phyloP scores from a whole-genome alignment of 2,113 vertebrate species.

The Lepisosteus osseus region DNA sequence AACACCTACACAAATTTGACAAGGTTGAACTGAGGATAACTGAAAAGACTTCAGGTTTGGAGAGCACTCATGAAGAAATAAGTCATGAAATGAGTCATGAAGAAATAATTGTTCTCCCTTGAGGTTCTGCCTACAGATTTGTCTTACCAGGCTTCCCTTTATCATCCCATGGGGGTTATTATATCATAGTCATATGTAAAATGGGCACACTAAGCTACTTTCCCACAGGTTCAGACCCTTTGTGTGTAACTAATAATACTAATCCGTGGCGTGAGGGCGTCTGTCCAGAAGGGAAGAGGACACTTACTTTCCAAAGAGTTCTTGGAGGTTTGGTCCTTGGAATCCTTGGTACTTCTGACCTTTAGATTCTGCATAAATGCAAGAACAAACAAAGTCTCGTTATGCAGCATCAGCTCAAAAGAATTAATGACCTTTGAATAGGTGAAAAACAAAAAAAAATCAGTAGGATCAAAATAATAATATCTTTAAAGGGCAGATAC shows the following conservation, averaged over 20 bases:
- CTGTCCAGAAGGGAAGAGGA: background rate
- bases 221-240: background rate
- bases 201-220: background rate
- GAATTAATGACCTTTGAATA: too few relatives aligned
- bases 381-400: too few relatives aligned
- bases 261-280: background rate
- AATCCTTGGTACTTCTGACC: conserved; percentile 87
- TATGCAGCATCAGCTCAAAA: too few relatives aligned
- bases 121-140: background rate
- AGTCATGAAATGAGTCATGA: too few relatives aligned
- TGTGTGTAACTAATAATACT: background rate
- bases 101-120: background rate
- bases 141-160: background rate
- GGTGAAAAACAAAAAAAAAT: conserved; percentile 8
- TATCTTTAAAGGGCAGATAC: too few relatives aligned
- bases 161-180: too few relatives aligned
- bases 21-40: too few relatives aligned
- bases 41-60: too few relatives aligned
- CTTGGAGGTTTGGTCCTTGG: conserved; percentile 85
- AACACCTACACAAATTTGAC: too few relatives aligned
- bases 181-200: too few relatives aligned
- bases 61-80: too few relatives aligned
- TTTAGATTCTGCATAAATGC: conserved; percentile 80
- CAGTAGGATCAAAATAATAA: background rate
- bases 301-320: conserved; percentile 92